Base-by-base conservation (phyloP, 2,888 invertebrate species). In the Oxyteleia sp. region DNA sequence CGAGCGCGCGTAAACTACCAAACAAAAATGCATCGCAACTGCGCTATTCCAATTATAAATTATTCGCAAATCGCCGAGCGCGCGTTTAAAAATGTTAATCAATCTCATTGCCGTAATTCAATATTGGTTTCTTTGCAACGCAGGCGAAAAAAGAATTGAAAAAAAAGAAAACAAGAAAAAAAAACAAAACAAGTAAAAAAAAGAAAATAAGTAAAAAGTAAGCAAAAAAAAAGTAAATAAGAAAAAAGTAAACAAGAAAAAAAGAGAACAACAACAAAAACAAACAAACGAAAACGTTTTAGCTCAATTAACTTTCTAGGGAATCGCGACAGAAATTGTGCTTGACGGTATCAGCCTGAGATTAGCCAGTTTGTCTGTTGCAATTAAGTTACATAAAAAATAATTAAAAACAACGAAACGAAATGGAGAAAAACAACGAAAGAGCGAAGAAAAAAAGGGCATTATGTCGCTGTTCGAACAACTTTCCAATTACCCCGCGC, bases 11-110 rank as follows among this genome's bases (percentile, higher is more conserved):
- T 8, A 32, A 32, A 32, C 32, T 32, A 32, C 32, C 32, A 10
- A 10, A 8, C 8, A 8, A 8, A 32, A 41, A 38, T 20, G 49
- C n/a, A 45, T 26, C 47, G 13, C 32, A 51, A 38, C 51, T 32
- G 18, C 64, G 11, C 51, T 8, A 38, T 38, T 23, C 32, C n/a
- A 38, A 20, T 16, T 38, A 16, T 64, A 64, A 49, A 51, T 51
- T 49, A 51, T 64, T 35, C 35, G 7, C 38, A 20, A 49, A 64
- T 23, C 15, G 32, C 5, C 32, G 32, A 32, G 32, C 32, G 32
- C 10, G 5, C 32, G 32, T 32, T 32, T 32, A 32, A 32, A 32
- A 32, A 32, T 32, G 32, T 32, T 32, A 32, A 32, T 32, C 32
- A 32, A 10, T 32, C 32, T 32, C 32, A 32, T 32, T 32, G 32